Evolutionary conservation across 2,113 vertebrate genomes (phyloP).

Genomic region (Rhegmatorhina hoffmannsi): DNA sequence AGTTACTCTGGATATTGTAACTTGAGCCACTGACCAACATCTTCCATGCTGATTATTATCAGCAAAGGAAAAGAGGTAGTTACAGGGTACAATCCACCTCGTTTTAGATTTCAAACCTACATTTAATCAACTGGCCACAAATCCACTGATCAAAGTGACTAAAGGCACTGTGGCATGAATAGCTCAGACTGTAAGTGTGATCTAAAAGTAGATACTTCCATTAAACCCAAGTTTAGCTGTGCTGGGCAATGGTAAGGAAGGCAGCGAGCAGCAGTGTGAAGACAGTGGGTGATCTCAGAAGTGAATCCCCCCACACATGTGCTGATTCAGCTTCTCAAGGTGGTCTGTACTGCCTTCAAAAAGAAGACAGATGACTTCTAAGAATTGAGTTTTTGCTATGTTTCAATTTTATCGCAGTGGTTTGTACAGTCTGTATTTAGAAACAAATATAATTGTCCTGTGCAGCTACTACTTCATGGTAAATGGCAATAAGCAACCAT

Average conservation of each 20-base stretch:
- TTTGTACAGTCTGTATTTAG: neutral
- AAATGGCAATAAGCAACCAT: neutral
- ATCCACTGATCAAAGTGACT: neutral
- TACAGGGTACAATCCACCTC: neutral
- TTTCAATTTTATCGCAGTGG: neutral
- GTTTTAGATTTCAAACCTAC: neutral
- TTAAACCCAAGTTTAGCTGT: neutral
- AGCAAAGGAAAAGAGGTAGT: neutral
- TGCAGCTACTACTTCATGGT: neutral
- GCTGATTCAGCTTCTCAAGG: neutral
- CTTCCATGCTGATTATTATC: neutral
- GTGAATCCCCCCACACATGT: fast-evolving
- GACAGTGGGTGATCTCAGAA: neutral
- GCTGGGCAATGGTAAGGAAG: neutral
- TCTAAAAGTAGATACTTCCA: neutral
- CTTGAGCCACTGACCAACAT: neutral
- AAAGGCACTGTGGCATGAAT: fast-evolving
- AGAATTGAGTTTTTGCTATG: fast-evolving
- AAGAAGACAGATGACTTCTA: neutral
- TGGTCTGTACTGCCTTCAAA: neutral
- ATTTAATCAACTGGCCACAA: neutral
- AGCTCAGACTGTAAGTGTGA: neutral
- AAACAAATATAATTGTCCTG: fast-evolving
- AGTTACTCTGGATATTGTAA: neutral
- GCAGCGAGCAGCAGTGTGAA: fast-evolving